Base-by-base conservation (phyloP, 2,888 invertebrate species). In the Plagodis pulveraria region DNA sequence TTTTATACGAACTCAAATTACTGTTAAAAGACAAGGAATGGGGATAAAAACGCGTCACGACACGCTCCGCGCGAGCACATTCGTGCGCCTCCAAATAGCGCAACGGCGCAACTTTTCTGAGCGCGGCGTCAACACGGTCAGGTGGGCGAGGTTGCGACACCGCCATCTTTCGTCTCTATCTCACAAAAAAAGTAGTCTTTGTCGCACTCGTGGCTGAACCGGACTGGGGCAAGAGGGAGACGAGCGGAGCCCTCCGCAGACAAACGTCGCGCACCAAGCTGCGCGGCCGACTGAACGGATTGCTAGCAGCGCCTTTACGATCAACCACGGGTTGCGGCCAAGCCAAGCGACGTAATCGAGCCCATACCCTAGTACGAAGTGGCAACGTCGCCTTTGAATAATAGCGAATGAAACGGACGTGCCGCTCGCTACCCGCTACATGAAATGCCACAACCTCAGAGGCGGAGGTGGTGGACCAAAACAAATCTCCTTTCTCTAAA, bases 121-220 rank as follows among this genome's bases (percentile, higher is more conserved):
- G 90, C 87, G 87, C 91, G 91, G 90, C 91, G 85, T 91, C 91
- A 91, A 91, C 92, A 91, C 91, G 89, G 91, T 92, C 92, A 92
- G 92, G 92, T 92, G 92, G 91, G 91, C 90, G 91, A 91, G 89
- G 91, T 92, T 91, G 92, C 92, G 92, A 91, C 91, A 91, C 88
- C 84, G 91, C 86, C 88, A 88, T 91, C 74, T 72, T 69, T 77
- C 76, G 67, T 89, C 89, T 83, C 86, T 72, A 73, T 83, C 78
- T 66, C 70, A 62, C 71, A 67, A 66, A 52, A 55, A 54, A 57
- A 71, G n/a, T 71, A 64, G 70, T 89, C 89, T 84, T 84, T 78
- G 77, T 91, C 84, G 73, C 89, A 83, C 89, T 76, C 80, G 69
- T 74, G 72, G 65, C 58, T 58, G 57, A 61, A 63, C 66, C 67